Evolutionary conservation across 1,140 invertebrate species (phyloP).

Genomic region (Lamellibrachia luymesi): DNA sequence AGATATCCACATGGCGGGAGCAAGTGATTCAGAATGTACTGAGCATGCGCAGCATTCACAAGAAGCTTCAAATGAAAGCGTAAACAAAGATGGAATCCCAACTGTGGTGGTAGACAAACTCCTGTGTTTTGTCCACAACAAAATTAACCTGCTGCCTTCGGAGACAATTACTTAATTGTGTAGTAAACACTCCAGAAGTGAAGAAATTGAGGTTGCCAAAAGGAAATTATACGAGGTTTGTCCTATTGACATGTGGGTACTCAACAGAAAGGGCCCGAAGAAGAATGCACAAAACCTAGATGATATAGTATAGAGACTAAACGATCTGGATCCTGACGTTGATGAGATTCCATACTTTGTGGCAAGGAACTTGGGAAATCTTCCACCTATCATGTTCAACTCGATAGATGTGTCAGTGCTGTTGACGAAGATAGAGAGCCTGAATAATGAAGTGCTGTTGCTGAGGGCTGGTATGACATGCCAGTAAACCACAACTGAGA

Average conservation of each 20-base stretch:
- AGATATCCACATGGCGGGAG: background rate
- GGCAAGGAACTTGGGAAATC: background rate
- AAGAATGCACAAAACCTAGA: background rate
- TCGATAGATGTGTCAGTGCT: slow-evolving; percentile 2
- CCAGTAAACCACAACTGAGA: background rate
- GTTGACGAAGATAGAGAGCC: background rate
- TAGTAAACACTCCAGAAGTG: too few relatives aligned
- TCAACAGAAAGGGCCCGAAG: background rate
- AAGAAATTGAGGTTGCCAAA: background rate
- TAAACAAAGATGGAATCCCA: background rate
- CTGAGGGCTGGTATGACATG: background rate
- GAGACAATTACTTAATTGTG: background rate
- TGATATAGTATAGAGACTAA: background rate
- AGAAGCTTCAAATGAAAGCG: background rate
- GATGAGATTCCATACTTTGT: too few relatives aligned
- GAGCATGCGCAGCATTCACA: background rate
- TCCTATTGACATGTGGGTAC: background rate
- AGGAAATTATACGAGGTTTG: background rate
- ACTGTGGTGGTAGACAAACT: too few relatives aligned
- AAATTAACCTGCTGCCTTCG: background rate
- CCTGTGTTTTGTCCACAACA: background rate
- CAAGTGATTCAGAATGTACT: background rate
- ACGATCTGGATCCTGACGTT: too few relatives aligned
- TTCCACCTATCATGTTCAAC: background rate
- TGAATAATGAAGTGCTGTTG: background rate